phyloP scores from a whole-genome alignment of 2,888 invertebrate genomes.

The Cordilura impudica region DNA sequence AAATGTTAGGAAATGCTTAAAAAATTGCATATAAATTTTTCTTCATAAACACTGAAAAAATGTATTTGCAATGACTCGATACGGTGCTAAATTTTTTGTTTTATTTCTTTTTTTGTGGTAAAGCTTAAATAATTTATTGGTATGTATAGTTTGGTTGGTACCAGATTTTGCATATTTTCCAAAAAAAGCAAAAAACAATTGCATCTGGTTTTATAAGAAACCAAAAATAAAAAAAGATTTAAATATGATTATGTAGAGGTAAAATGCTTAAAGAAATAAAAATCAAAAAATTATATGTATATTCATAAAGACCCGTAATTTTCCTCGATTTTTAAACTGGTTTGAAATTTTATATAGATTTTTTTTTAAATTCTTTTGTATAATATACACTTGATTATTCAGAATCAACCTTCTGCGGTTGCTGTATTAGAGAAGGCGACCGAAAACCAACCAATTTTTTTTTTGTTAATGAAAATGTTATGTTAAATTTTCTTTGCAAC shows the following conservation, averaged over 20 bases:
- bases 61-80: neutral
- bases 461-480: slow-evolving; percentile 56
- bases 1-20: neutral
- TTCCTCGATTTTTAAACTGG: slow-evolving; percentile 23
- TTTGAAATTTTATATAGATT: slow-evolving; percentile 72
- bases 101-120: neutral
- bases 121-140: neutral
- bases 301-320: neutral
- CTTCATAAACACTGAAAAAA: neutral
- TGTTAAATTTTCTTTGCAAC: neutral
- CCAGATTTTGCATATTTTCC: slow-evolving; percentile 42
- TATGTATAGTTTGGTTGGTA: slow-evolving; percentile 21
- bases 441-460: slow-evolving; percentile 79
- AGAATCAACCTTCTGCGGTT: slow-evolving; percentile 87
- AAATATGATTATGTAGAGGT: slow-evolving; percentile 18
- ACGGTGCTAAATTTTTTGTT: neutral
- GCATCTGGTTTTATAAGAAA: slow-evolving; percentile 46
- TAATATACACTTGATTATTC: slow-evolving; percentile 54
- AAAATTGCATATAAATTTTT: neutral
- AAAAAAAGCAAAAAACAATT: slow-evolving; percentile 44
- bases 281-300: slow-evolving; percentile 31
- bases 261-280: slow-evolving; percentile 44
- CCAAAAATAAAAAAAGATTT: neutral
- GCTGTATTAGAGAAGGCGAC: slow-evolving; percentile 91
- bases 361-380: slow-evolving; percentile 39